Base-by-base conservation (phyloP, 2,888 invertebrate species). In the Acutogordius australiensis region DNA sequence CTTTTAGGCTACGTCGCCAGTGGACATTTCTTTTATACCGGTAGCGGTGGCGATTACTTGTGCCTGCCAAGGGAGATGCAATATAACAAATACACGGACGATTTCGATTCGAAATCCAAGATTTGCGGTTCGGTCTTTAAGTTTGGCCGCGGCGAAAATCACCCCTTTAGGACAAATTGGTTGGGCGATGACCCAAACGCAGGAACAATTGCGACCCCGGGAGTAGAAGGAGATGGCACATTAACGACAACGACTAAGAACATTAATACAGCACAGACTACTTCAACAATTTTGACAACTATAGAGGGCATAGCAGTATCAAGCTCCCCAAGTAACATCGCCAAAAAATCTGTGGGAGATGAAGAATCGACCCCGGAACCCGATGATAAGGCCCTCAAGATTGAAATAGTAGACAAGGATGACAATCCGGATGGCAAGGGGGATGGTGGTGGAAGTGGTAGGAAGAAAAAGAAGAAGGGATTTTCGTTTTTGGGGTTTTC, bases 21-120 rank as follows among this genome's bases (percentile, higher is more conserved):
- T 29, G 58, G 58, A 28, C 58, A 57, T 57, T 57, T 57, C 58
- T 57, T 57, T 30, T 57, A 57, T 23, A 57, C 58, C 4, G 58
- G 58, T 29, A 57, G 58, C 23, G 58, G 58, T 28, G 58, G 58
- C 27, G 58, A 57, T 57, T 57, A 57, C 29, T 13, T 29, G 23
- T 57, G 58, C 29, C 29, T 57, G 58, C 58, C 58, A 30, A 57
- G 29, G 30, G 58, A 57, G 18, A 28, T 57, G 29, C 30, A 28
- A 18, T 57, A 57, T 29, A 57, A 29, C 23, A 57, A 57, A 30
- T 57, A 57, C 23, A 57, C 28, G 13, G 58, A 57, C 8, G 58
- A 57, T 18, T 57, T 28, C 29, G 58, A 57, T 30, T 57, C 58
- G 8, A 57, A 57, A 57, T 57, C 58, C 8, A 57, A 57, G 23